Conservation (phyloP, 2,113 vertebrate species). For the Isichthys henryi region DNA sequence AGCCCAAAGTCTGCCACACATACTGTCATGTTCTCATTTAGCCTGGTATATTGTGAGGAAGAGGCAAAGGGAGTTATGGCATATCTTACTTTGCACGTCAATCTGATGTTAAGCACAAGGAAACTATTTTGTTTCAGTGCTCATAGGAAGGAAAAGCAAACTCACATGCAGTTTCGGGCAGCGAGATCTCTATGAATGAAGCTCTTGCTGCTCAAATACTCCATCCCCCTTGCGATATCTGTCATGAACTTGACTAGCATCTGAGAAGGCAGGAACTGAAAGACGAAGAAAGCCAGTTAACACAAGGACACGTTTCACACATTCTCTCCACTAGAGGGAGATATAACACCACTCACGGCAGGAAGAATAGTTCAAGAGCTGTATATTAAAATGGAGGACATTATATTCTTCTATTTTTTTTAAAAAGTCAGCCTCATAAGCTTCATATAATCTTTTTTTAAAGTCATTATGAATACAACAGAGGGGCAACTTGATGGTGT, state of each 20-base stretch:
- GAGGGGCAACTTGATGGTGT: not conserved
- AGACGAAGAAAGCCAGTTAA: not conserved
- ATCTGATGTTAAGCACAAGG: not conserved
- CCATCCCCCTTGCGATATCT: slow-evolving; percentile 84
- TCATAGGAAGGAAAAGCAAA: not conserved
- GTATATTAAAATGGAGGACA: not conserved
- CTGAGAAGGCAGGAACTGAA: slow-evolving; percentile 77
- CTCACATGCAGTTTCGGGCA: slow-evolving; percentile 84
- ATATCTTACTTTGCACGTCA: not conserved
- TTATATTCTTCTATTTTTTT: not conserved
- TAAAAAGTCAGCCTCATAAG: not conserved
- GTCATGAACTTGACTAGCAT: slow-evolving; percentile 88
- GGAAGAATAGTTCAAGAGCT: not conserved
- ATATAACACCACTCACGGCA: not conserved
- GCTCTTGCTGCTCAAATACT: slow-evolving; percentile 79
- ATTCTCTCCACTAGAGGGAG: slow-evolving; percentile 11
- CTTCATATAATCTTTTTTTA: not conserved
- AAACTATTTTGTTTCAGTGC: not conserved
- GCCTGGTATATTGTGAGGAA: slow-evolving; percentile 48
- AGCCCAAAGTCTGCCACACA: slow-evolving; percentile 88
- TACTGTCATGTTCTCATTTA: slow-evolving; percentile 88
- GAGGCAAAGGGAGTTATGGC: not conserved
- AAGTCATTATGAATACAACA: not conserved
- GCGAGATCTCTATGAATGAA: slow-evolving; percentile 88
- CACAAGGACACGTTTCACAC: not conserved